Conservation (phyloP, 2,888 invertebrate genomes). For the Spilarctia lutea region DNA sequence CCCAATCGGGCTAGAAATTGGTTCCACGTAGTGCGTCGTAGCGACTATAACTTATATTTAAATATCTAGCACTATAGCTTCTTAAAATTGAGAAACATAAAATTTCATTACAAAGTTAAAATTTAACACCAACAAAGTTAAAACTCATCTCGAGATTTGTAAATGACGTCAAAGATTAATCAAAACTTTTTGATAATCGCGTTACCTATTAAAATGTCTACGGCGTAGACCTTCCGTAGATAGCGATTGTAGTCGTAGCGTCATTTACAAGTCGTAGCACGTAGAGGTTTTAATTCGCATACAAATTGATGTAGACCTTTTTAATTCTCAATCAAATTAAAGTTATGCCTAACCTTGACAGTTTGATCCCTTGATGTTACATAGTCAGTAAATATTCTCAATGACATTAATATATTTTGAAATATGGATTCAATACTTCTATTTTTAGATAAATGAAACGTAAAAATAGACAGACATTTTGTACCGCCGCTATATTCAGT, state of each 20-base stretch:
- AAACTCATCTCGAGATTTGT: conserved; percentile 35
- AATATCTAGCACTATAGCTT: too few species aligned
- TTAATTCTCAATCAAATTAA: conserved; percentile 13
- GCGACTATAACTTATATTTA: neutral
- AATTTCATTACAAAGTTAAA: conserved; percentile 31
- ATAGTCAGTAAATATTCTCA: neutral
- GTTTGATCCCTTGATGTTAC: neutral
- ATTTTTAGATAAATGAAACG: neutral
- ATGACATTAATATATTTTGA: neutral
- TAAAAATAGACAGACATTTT: too few species aligned
- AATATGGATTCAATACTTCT: neutral
- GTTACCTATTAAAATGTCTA: conserved; percentile 48
- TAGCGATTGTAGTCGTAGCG: conserved; percentile 38
- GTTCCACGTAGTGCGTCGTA: neutral
- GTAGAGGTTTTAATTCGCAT: conserved; percentile 31
- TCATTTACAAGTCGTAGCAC: conserved; percentile 48
- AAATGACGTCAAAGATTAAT: conserved; percentile 48
- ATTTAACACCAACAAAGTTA: conserved; percentile 28
- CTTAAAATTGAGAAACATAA: conserved; percentile 17
- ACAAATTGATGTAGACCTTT: conserved; percentile 29
- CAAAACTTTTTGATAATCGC: conserved; percentile 48
- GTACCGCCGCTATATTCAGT: too few species aligned
- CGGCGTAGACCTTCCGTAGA: conserved; percentile 52
- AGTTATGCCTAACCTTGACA: neutral
- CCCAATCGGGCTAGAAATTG: neutral